Percentiles rank a stretch among this genome's conserved stretches.
phyloP scores from a whole-genome alignment of 2,888 invertebrate genomes.

The Napeogenes inachia region DNA sequence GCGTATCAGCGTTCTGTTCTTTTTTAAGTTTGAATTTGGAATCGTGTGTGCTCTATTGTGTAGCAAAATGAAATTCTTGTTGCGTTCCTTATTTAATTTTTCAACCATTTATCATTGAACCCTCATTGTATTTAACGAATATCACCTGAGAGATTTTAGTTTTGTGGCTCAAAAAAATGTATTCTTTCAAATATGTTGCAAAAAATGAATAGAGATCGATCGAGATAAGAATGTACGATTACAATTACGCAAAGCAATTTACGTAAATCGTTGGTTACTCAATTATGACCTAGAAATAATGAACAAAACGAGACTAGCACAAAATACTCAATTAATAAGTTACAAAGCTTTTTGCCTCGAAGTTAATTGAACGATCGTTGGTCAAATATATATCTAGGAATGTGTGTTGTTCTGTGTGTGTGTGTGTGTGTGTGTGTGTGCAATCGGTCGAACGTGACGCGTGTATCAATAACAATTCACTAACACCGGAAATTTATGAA shows the following conservation, averaged over 20 bases:
- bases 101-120: slow-evolving; percentile 17
- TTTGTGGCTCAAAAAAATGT: background rate
- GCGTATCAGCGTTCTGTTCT: slow-evolving; percentile 52
- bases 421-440: slow-evolving; percentile 45
- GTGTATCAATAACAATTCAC: slow-evolving; percentile 57
- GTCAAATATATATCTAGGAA: slow-evolving; percentile 43
- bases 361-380: slow-evolving; percentile 29
- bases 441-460: slow-evolving; percentile 68
- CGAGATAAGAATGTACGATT: slow-evolving; percentile 35
- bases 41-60: slow-evolving; percentile 74
- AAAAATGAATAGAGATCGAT: slow-evolving; percentile 51
- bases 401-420: slow-evolving; percentile 62
- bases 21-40: slow-evolving; percentile 69
- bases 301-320: slow-evolving; percentile 28
- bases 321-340: slow-evolving; percentile 31
- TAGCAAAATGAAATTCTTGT: slow-evolving; percentile 66
- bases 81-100: slow-evolving; percentile 45
- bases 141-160: slow-evolving; percentile 1
- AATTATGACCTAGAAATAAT: slow-evolving; percentile 38
- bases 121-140: background rate
- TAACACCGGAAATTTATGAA: slow-evolving; percentile 77
- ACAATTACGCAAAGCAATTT: slow-evolving; percentile 41
- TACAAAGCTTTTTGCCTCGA: slow-evolving; percentile 29
- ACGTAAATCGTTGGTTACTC: slow-evolving; percentile 42
- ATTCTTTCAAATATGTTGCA: slow-evolving; percentile 41